Evolutionary conservation across 2,888 invertebrate species (phyloP).

Genomic region (Dysmachus trigonus): DNA sequence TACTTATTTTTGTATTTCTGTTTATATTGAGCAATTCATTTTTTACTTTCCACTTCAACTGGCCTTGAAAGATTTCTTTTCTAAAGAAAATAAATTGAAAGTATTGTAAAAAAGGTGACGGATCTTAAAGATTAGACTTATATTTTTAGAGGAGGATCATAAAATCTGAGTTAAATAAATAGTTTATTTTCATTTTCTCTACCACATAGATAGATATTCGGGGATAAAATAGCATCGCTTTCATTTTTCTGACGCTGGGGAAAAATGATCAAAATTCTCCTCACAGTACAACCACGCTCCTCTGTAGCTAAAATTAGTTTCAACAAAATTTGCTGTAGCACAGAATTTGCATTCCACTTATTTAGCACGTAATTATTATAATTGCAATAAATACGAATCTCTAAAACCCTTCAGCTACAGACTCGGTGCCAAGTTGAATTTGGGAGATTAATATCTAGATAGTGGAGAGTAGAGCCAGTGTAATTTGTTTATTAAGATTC

Average conservation of each 20-base stretch:
- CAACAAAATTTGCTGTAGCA: background rate
- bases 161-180: background rate
- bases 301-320: background rate
- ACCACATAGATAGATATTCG: background rate
- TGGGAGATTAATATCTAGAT: background rate
- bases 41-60: background rate
- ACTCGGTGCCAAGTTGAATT: background rate
- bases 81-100: background rate
- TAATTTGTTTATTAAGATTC: background rate
- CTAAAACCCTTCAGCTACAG: background rate
- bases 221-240: background rate
- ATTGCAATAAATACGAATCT: background rate
- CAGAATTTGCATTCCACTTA: background rate
- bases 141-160: background rate
- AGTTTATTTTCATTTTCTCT: background rate
- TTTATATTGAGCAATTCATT: background rate
- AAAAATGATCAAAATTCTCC: background rate
- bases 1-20: background rate
- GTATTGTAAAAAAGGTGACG: background rate
- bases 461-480: background rate
- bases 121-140: background rate
- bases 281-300: background rate
- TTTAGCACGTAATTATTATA: background rate
- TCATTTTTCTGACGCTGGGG: background rate
- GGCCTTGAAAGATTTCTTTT: background rate